These are phyloP conservation scores for Philypnodon macrostomus DNA, from an alignment of 2,797 vertebrate species.

Conservation along the genomic window DNA sequence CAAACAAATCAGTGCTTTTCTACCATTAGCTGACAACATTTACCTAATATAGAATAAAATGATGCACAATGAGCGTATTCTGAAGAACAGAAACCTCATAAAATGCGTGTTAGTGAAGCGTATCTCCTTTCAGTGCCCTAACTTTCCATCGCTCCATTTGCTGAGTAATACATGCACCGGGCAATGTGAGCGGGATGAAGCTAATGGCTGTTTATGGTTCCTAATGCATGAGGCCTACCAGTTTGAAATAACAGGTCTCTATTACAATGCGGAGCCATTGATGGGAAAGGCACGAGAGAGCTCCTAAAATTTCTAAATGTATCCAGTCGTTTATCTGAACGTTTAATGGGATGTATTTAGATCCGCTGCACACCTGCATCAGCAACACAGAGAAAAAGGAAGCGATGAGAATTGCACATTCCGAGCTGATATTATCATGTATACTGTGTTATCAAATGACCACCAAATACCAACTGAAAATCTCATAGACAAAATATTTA, in stretches of 20 bases:
- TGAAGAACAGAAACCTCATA: conserved; percentile 29
- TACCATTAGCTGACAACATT: conserved; percentile 16
- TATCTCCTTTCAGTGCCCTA: conserved; percentile 45
- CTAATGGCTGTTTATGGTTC: conserved; percentile 64
- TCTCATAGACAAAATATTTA: too few relatives aligned
- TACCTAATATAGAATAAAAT: conserved; percentile 29
- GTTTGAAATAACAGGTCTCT: conserved; percentile 41
- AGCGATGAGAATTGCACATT: not conserved
- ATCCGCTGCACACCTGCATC: not conserved
- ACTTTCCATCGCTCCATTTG: conserved; percentile 52
- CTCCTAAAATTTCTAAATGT: conserved; percentile 14
- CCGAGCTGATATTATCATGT: too few relatives aligned
- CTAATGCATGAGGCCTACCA: conserved; percentile 49
- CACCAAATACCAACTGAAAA: too few relatives aligned
- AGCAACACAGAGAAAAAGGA: not conserved
- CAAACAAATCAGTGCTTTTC: conserved; percentile 26
- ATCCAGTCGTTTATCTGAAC: not conserved
- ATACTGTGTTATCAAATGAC: too few relatives aligned
- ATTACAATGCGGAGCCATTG: conserved; percentile 27
- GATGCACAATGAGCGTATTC: conserved; percentile 35
- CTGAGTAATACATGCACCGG: conserved; percentile 45
- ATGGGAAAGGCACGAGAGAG: conserved; percentile 43
- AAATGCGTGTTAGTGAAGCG: conserved; percentile 44
- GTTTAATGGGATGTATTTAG: conserved; percentile 9
- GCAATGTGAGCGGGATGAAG: conserved; percentile 30